Evolutionary conservation across 2,797 vertebrate species (phyloP), one percentile per base, ranked within the genome.

Genomic region (Dendrocincla tyrannina): DNA sequence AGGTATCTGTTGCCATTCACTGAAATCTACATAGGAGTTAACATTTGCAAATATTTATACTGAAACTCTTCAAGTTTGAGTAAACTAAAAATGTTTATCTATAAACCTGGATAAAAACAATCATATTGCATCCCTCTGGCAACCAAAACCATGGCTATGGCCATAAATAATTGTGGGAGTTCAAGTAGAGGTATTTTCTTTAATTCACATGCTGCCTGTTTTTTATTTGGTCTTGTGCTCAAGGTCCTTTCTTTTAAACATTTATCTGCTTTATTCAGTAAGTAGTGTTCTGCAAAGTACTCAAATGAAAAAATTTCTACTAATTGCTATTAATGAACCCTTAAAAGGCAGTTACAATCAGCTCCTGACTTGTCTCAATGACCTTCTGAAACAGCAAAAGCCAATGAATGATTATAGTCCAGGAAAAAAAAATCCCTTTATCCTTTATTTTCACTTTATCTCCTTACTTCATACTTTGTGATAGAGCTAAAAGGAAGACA

Each of bases 371-470:
- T 83, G 64, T 50, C 49, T 83, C 46, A 72, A 42, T 75, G 46
- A 68, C 42, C 47, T 70, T 52, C 59, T 58, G 53, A 62, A 84
- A 72, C 9, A 78, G 62, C 11, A 86, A 90, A 88, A 55, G 16
- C 22, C 69, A 72, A 32, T 59, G 53, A 77, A 74, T 20, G 3
- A 35, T 53, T 67, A 37, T 64, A 78, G 2, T 47, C 22, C 17
- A 20, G 23, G n/a, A n/a, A 28, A 53, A n/a, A 60, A 47, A 46
- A 25, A 3, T 78, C 19, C 15, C n/a, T 86, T 86, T 81, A 50
- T 82, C 64, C 67, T 88, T 78, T 35, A 81, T 70, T 85, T 87
- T 91, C 74, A 70, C 50, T 89, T 93, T 89, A 78, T 80, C 69
- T 73, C 42, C 50, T 77, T 88, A 44, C 32, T 89, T 74, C 49